Conservation (phyloP, 2,113 vertebrate genomes). For the Lasiurus borealis region DNA sequence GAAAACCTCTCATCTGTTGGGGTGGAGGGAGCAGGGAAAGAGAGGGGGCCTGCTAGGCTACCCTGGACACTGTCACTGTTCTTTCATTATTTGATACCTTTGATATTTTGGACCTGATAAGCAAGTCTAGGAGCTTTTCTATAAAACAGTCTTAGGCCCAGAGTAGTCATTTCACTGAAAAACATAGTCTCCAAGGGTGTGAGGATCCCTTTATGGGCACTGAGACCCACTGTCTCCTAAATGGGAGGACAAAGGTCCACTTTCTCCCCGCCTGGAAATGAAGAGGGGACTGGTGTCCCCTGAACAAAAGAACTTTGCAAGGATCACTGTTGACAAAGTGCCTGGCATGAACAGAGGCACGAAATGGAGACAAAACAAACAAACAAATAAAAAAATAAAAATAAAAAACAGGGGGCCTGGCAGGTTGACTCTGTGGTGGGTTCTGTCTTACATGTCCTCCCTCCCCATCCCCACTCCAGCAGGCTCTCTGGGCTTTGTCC, state of each 20-base stretch:
- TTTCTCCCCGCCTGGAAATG: neutral
- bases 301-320: neutral
- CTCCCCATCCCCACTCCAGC: neutral
- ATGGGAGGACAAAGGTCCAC: neutral
- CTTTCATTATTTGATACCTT: neutral
- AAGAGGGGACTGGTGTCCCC: neutral
- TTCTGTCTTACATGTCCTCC: neutral
- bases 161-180: neutral
- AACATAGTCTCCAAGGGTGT: neutral
- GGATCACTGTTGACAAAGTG: neutral
- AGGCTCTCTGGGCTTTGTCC: neutral
- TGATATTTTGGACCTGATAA: neutral
- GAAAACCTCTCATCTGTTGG: neutral
- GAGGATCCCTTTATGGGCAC: neutral
- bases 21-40: neutral
- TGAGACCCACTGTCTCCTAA: neutral
- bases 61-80: neutral
- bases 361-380: neutral
- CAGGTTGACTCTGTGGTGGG: neutral
- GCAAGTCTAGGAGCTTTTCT: neutral
- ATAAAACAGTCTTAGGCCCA: slow-evolving; percentile 1
- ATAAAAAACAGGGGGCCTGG: fast-evolving
- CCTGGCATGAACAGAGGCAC: neutral
- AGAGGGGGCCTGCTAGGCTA: slow-evolving; percentile 41
- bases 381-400: neutral